Evolutionary conservation across 2,797 vertebrate species (phyloP), one percentile per base, ranked within the genome.

Genomic region (Tamandua tetradactyla): DNA sequence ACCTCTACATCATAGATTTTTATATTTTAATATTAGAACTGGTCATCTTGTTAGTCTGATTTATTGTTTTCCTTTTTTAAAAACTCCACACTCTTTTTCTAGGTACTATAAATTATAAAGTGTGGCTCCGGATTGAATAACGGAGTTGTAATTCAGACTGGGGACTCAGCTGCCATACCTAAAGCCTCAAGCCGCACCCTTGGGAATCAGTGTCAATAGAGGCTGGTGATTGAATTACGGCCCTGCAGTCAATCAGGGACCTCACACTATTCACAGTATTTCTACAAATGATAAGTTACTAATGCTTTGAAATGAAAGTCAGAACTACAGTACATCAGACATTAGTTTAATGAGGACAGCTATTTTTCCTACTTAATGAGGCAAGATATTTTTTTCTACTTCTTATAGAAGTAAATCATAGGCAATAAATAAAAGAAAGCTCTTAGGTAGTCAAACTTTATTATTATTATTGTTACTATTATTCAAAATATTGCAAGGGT

Each of bases 1-100:
- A 91, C 97, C 87, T 66, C 32, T 95, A 59, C 87, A 96, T 95
- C 88, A 94, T 47, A 96, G 85, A 88, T 89, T 97, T 97, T 96
- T 96, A 95, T 93, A 96, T 97, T 97, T 97, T 98, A 95, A 98
- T 98, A 98, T 97, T 91, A 96, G 79, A 97, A 89, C 62, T 91
- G 78, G 96, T 96, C 96, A 80, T 97, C 98, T 98, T 96, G 72
- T 98, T 97, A 91, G 79, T 94, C 95, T 96, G 94, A 97, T 97
- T 98, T 97, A 95, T 96, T 55, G 68, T 97, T 97, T 98, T 97
- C 96, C 97, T 91, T 95, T 94, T 96, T 97, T 80, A 23, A 95
- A 94, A 95, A 96, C 61, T 85, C 94, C 72, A n/a, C 94, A 95
- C 84, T 68, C 93, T 93, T 97, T 97, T 98, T 94, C 89, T 95